These are phyloP conservation scores for Neodiprion virginianus DNA, from an alignment of 1,140 invertebrate genomes.

Conservation along the genomic window DNA sequence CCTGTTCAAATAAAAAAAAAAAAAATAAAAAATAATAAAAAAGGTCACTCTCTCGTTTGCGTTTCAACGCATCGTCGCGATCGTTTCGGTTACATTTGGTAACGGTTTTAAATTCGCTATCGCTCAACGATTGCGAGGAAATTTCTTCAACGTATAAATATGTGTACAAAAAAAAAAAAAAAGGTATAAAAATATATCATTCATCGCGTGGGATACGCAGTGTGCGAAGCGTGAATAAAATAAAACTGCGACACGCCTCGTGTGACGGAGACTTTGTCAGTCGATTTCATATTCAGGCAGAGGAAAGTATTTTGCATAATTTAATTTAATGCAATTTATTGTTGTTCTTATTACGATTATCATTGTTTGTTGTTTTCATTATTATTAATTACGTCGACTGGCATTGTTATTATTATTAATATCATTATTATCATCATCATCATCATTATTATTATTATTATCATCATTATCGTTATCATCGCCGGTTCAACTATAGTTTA, in stretches of 20 bases:
- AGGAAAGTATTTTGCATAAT: slow-evolving; percentile 57
- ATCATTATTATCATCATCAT: neutral
- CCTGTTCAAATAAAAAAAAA: neutral
- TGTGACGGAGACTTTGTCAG: slow-evolving; percentile 38
- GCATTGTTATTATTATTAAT: neutral
- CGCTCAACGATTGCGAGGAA: no score
- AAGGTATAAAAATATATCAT: neutral
- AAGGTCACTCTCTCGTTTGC: no score
- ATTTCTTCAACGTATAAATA: neutral
- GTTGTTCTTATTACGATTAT: slow-evolving; percentile 31
- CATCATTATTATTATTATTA: no score
- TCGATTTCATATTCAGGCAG: slow-evolving; percentile 52
- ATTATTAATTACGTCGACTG: no score
- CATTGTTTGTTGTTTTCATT: neutral
- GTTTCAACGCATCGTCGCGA: no score
- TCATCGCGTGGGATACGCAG: no score
- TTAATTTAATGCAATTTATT: slow-evolving; percentile 51
- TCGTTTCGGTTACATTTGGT: no score
- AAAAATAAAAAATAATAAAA: neutral
- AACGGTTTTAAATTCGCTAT: no score
- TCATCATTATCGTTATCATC: no score
- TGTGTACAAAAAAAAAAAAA: neutral
- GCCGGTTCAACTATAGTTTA: no score
- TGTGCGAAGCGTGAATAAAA: no score
- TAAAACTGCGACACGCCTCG: slow-evolving; percentile 31